A percentile compares a stretch with the other conserved stretches of the same genome.
Conservation (phyloP, 1,140 invertebrate species). For the Trypoxylus dichotomus region DNA sequence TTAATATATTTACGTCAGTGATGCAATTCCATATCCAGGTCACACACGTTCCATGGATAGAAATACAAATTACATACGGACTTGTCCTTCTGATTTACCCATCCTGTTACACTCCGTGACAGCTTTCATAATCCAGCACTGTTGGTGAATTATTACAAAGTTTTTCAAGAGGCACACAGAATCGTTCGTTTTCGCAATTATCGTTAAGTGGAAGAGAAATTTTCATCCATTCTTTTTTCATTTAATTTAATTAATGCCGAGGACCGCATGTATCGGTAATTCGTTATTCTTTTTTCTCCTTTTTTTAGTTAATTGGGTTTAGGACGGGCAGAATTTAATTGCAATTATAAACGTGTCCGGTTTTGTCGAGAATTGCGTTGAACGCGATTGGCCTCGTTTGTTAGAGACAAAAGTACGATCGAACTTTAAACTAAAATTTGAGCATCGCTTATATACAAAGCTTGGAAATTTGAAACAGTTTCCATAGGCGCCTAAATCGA, state of each 20-base stretch:
- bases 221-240: neutral
- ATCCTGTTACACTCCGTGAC: no score
- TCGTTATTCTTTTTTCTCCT: neutral
- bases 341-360: neutral
- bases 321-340: neutral
- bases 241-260: neutral
- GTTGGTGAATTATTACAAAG: neutral
- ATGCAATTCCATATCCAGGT: no score
- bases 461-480: no score
- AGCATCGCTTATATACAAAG: no score
- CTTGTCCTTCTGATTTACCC: no score
- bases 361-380: neutral
- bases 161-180: neutral
- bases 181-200: neutral
- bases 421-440: neutral
- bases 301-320: neutral
- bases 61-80: no score
- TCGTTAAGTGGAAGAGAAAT: neutral
- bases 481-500: no score
- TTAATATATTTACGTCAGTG: no score
- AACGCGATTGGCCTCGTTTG: neutral
- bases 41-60: no score
- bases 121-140: neutral
- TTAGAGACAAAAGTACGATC: neutral
- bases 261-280: neutral